Percentiles rank a stretch among this genome's conserved stretches.
phyloP scores from a whole-genome alignment of 2,113 vertebrate genomes.

The Eulemur rufifrons region DNA sequence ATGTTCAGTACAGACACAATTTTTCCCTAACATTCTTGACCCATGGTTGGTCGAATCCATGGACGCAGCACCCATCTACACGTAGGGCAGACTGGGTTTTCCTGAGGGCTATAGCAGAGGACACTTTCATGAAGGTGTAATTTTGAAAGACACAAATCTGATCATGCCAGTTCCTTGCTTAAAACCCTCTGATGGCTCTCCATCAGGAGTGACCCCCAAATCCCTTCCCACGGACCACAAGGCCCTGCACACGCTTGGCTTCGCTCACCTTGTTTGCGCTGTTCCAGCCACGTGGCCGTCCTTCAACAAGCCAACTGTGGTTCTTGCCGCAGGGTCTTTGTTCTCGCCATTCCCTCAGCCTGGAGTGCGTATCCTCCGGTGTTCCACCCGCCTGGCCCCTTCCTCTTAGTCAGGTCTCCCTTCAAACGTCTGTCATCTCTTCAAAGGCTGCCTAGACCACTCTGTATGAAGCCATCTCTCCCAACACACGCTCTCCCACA shows the following conservation, averaged over 20 bases:
- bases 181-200: not conserved
- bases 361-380: not conserved
- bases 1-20: not conserved
- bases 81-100: not conserved
- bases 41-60: not conserved
- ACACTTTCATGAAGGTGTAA: not conserved
- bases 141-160: not conserved
- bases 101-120: not conserved
- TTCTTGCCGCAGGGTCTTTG: not conserved
- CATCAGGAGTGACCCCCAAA: not conserved
- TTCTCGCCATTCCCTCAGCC: not conserved
- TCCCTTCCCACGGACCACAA: not conserved
- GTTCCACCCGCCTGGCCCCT: not conserved
- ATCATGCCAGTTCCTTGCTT: not conserved
- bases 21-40: not conserved
- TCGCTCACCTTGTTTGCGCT: not conserved
- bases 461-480: not conserved
- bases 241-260: not conserved
- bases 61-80: not conserved
- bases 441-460: not conserved
- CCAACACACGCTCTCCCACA: accelerated
- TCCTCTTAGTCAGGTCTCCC: not conserved
- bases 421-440: not conserved
- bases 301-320: not conserved
- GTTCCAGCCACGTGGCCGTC: not conserved